Conservation (phyloP, 37 sponge, comb jelly and placozoan species). For the Hormiphora californensis region DNA sequence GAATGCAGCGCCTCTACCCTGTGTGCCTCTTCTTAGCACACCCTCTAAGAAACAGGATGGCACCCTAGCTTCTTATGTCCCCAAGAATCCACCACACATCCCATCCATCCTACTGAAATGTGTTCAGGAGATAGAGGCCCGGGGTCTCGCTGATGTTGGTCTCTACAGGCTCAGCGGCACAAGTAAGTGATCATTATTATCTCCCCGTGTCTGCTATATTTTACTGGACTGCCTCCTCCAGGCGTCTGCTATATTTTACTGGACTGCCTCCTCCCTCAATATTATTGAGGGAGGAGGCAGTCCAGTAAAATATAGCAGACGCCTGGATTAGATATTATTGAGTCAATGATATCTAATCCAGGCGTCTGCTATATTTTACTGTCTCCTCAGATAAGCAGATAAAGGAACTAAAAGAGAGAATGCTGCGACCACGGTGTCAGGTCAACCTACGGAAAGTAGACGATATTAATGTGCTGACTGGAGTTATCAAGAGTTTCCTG, state of each 20-base stretch:
- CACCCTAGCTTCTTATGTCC: conserved; percentile 71
- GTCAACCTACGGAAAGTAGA: conserved; percentile 62
- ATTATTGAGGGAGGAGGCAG: too few relatives aligned
- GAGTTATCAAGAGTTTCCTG: conserved; percentile 83
- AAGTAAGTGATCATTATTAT: conserved; percentile 58
- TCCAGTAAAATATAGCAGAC: too few relatives aligned
- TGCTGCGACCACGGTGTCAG: conserved; percentile 66
- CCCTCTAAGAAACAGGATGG: conserved; percentile 78
- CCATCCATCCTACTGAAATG: conserved; percentile 81
- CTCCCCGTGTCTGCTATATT: too few relatives aligned
- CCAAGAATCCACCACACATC: conserved; percentile 69
- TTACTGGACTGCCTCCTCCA: too few relatives aligned
- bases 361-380: too few relatives aligned
- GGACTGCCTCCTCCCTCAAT: too few relatives aligned
- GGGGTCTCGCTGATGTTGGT: conserved; percentile 78
- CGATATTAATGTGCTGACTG: conserved; percentile 83
- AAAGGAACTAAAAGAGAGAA: conserved; percentile 79
- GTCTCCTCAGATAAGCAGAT: conserved; percentile 64
- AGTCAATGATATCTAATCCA: too few relatives aligned
- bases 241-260: too few relatives aligned
- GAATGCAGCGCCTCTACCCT: conserved; percentile 71
- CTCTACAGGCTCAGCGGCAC: conserved; percentile 72
- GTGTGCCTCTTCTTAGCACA: conserved; percentile 76
- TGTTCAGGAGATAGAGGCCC: conserved; percentile 73
- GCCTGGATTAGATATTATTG: too few relatives aligned